Base-by-base conservation (phyloP, 2,888 invertebrate genomes). In the Lepas anatifera region DNA sequence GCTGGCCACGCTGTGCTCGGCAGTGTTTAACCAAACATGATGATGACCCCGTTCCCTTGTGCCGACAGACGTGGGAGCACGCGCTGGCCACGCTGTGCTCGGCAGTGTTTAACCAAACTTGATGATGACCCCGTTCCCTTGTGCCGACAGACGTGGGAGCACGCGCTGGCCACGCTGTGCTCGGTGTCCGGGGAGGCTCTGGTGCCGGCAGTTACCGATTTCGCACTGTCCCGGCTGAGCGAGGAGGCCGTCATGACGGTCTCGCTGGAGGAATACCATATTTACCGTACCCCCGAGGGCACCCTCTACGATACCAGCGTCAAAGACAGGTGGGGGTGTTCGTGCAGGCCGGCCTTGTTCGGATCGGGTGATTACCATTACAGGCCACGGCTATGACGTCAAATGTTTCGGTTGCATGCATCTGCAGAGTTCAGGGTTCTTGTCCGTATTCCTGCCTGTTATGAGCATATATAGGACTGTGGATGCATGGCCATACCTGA, bases 301-400 rank as follows among this genome's bases (percentile, higher is more conserved):
- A 90, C 92, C 77, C 83, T 98, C 0, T 97, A 89, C 78, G 95
- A 98, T 81, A 95, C 92, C 81, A 88, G 87, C 74, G 87, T 90
- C 0, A 81, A 91, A 68, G 88, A 89, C 27, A 85, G 82, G 80
- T 82, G 78, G 76, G 77, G 74, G 7, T 64, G 46, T 18, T n/a
- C n/a, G n/a, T n/a, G n/a, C n/a, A n/a, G n/a, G n/a, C n/a, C n/a
- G n/a, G n/a, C n/a, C n/a, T n/a, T n/a, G n/a, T n/a, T n/a, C n/a
- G n/a, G n/a, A n/a, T n/a, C n/a, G n/a, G n/a, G n/a, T n/a, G n/a
- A n/a, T n/a, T n/a, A n/a, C n/a, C n/a, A n/a, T n/a, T n/a, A n/a
- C n/a, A n/a, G n/a, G n/a, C n/a, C n/a, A n/a, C n/a, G n/a, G n/a
- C n/a, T n/a, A n/a, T n/a, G n/a, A n/a, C n/a, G n/a, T n/a, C n/a